Conservation (phyloP, 2,888 invertebrate genomes). For the Busseola fusca region DNA sequence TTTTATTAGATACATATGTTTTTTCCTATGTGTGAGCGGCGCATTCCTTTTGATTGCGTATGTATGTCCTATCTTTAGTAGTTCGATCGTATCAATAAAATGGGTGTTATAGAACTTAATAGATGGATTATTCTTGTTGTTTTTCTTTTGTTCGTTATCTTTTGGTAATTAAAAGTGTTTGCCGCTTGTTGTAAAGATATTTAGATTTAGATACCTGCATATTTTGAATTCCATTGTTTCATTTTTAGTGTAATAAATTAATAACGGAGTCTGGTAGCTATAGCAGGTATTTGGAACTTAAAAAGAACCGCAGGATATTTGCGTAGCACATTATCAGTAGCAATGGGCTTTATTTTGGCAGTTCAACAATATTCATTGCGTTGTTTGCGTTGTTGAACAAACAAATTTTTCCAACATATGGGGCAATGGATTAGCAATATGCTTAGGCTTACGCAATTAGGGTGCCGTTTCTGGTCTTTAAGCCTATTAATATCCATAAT, state of each 20-base stretch:
- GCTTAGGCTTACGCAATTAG: no score
- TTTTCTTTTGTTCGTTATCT: constrained; percentile 67
- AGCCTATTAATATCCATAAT: constrained; percentile 11
- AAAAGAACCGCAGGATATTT: not conserved
- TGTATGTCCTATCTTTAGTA: constrained; percentile 61
- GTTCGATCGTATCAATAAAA: constrained; percentile 83
- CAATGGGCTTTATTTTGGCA: no score
- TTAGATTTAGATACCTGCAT: constrained; percentile 34
- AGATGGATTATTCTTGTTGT: constrained; percentile 75
- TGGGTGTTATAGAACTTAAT: constrained; percentile 84
- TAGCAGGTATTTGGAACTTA: constrained; percentile 1
- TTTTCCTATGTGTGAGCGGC: constrained; percentile 77
- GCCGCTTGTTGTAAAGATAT: constrained; percentile 56
- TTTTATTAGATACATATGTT: constrained; percentile 84
- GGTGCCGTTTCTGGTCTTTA: constrained; percentile 11
- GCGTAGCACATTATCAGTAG: no score
- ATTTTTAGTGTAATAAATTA: constrained; percentile 8
- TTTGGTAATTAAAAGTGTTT: constrained; percentile 76
- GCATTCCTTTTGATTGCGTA: constrained; percentile 83
- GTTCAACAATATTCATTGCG: no score
- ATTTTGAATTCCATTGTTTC: constrained; percentile 40
- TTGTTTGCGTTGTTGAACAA: no score
- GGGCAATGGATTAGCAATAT: no score
- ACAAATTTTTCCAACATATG: no score
- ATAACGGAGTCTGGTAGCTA: not conserved